Base-by-base conservation (phyloP, 2,888 invertebrate species). In the Heteromurus nitidus region DNA sequence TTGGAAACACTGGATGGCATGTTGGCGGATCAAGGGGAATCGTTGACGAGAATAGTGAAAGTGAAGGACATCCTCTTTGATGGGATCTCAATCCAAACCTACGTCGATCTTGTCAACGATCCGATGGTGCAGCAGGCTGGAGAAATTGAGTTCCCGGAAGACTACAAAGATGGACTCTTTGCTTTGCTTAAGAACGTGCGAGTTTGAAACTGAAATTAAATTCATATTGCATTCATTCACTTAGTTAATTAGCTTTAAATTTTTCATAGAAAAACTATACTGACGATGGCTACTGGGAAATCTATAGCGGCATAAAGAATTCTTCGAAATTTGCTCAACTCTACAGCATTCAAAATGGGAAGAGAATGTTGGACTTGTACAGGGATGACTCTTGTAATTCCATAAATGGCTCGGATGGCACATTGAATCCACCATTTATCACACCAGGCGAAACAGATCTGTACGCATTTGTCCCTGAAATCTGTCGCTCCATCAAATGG, bases 31-130 rank as follows among this genome's bases (percentile, higher is more conserved):
- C 67, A 73, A n/a, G 83, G 82, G 3, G 85, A 85, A 50, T 53
- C 18, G 2, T 69, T 84, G 1, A 68, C 80, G 0, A 67, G 76
- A 62, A 85, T 22, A 13, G 79, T 75, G 7, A 82, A 82, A 65
- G 79, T 85, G n/a, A 77, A 77, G 42, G 74, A 84, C n/a, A 60
- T 85, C 13, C 44, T 85, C 1, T 84, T 82, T 60, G 85, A 85
- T 24, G 85, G 85, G 18, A 64, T 81, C 2, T 81, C 82, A 0
- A 65, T 85, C n/a, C 58, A 84, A 47, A 75, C 80, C 0, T 85
- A 82, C 55, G 67, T 85, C 0, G 85, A 85, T 2, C 64, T 85
- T 16, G 75, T 84, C 3, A 67, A 77, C 16, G 83, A 84, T 50
- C 84, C 80, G 0, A 62, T 82, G 73, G 80, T 84, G 0, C 74